phyloP scores from a whole-genome alignment of 2,888 invertebrate species.

The Poecilus cupreus region DNA sequence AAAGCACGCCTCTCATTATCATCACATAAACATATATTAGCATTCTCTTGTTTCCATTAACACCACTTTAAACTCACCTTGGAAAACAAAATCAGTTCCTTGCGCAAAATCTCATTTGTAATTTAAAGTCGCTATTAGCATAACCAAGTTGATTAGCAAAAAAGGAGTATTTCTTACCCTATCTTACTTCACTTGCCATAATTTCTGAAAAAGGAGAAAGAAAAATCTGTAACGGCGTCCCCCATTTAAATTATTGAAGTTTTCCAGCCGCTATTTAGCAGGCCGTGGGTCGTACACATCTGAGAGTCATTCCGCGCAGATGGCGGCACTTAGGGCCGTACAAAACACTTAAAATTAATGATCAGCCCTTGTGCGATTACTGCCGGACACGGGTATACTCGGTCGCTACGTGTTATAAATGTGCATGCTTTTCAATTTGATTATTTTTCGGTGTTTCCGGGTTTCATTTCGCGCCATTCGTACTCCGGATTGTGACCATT shows the following conservation, averaged over 20 bases:
- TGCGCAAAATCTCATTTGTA: neutral
- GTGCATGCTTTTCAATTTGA: constrained; percentile 12
- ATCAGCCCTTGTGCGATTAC: constrained; percentile 40
- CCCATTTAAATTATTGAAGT: constrained; percentile 31
- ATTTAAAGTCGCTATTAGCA: constrained; percentile 4
- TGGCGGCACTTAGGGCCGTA: constrained; percentile 47
- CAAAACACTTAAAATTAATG: constrained; percentile 54
- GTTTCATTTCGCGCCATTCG: neutral
- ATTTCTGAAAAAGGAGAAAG: neutral
- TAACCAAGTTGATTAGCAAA: constrained; percentile 12
- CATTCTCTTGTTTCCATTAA: neutral
- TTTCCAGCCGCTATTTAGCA: constrained; percentile 8
- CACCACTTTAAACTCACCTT: neutral
- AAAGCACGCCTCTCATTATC: no score
- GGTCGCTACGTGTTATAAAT: neutral
- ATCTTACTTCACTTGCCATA: neutral
- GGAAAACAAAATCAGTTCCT: neutral
- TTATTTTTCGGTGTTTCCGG: neutral
- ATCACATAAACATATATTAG: neutral
- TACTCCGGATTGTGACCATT: neutral
- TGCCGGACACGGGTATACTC: neutral
- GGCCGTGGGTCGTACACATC: constrained; percentile 26
- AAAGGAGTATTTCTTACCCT: neutral
- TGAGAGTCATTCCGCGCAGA: constrained; percentile 43
- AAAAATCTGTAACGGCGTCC: neutral